phyloP scores from a whole-genome alignment of 2,797 vertebrate species.

The Tauraco hartlaubi region DNA sequence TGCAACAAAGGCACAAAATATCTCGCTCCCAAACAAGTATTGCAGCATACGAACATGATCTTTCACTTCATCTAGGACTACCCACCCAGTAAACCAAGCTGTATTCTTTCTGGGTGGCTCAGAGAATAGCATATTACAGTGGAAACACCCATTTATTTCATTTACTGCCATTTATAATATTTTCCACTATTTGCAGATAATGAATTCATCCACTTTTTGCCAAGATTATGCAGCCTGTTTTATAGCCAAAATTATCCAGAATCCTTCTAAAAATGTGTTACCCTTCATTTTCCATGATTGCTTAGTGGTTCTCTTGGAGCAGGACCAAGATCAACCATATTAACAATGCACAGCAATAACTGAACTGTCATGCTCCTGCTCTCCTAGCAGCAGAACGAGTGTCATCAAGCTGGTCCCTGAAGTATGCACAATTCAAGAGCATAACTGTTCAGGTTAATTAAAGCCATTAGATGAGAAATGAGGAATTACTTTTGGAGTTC shows the following conservation, averaged over 20 bases:
- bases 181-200: conserved; percentile 86
- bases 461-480: conserved; percentile 54
- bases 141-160: conserved; percentile 86
- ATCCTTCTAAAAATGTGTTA: conserved; percentile 76
- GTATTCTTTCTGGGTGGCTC: conserved; percentile 83
- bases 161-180: conserved; percentile 86
- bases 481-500: conserved; percentile 27
- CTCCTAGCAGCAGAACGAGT: conserved; percentile 30
- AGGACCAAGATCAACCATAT: conserved; percentile 74
- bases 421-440: conserved; percentile 28
- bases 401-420: conserved; percentile 48
- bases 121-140: conserved; percentile 80
- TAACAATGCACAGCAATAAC: conserved; percentile 80
- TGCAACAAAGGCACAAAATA: conserved; percentile 71
- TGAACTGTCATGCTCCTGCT: conserved; percentile 67
- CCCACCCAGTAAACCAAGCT: conserved; percentile 77
- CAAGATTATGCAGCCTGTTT: conserved; percentile 80
- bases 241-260: conserved; percentile 79
- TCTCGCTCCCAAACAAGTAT: conserved; percentile 54
- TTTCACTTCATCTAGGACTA: conserved; percentile 73
- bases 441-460: conserved; percentile 66
- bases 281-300: conserved; percentile 79
- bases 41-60: conserved; percentile 65
- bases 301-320: conserved; percentile 77
- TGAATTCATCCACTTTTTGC: conserved; percentile 81